phyloP scores from a whole-genome alignment of 2,888 invertebrate genomes.

The Eupelmus urozonus region DNA sequence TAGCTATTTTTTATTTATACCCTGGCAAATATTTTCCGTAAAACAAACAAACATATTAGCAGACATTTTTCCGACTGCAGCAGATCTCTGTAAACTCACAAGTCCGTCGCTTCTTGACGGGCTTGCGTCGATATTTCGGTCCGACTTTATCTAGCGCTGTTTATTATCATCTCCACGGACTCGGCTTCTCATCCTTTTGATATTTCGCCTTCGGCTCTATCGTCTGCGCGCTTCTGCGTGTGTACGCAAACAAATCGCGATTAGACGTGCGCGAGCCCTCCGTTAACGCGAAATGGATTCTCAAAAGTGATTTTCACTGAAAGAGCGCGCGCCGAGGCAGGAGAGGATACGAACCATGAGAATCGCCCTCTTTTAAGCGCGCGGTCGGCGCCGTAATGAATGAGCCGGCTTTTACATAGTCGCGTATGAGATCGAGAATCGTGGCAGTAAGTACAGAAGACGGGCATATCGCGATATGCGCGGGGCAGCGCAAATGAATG shows the following conservation, averaged over 20 bases:
- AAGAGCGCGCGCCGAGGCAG: background rate
- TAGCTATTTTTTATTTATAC: no score
- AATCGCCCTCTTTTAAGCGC: background rate
- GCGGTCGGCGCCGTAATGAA: background rate
- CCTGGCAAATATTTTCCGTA: background rate
- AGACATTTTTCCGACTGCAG: no score
- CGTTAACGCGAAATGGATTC: slow-evolving; percentile 61
- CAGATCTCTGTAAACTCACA: no score
- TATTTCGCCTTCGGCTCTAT: slow-evolving; percentile 62
- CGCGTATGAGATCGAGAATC: background rate
- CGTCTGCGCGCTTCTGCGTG: background rate
- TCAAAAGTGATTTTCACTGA: slow-evolving; percentile 62
- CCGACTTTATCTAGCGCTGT: slow-evolving; percentile 73
- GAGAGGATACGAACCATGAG: background rate
- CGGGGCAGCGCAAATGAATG: slow-evolving; percentile 29
- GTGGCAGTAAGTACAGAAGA: background rate
- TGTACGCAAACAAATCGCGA: slow-evolving; percentile 36
- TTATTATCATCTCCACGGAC: slow-evolving; percentile 71
- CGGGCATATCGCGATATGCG: background rate
- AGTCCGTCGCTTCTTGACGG: slow-evolving; percentile 19
- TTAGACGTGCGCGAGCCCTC: slow-evolving; percentile 27
- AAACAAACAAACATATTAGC: background rate
- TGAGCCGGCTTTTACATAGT: background rate
- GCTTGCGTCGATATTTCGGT: slow-evolving; percentile 66
- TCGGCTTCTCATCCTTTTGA: slow-evolving; percentile 74